Evolutionary conservation across 2,797 vertebrate genomes (phyloP).

Genomic region (Xiphophorus birchmanni): DNA sequence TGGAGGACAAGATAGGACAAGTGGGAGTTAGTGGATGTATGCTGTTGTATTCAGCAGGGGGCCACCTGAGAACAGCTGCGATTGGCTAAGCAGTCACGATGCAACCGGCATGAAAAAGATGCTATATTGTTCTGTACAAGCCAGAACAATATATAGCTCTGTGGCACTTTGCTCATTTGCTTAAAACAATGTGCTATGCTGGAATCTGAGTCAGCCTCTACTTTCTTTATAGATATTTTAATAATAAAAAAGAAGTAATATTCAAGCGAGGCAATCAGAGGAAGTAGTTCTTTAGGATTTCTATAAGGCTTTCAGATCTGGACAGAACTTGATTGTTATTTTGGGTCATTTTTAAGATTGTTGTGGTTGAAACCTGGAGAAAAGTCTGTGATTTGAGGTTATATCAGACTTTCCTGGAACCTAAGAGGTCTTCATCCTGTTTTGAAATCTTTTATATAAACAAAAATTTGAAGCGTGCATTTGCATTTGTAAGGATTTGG

Average conservation of each 20-base stretch:
- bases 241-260: neutral
- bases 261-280: neutral
- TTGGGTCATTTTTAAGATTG: neutral
- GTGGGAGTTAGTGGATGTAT: conserved; percentile 4
- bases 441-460: neutral
- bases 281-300: neutral
- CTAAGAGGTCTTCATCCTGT: neutral
- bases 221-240: neutral
- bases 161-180: neutral
- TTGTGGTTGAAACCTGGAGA: neutral
- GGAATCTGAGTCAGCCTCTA: neutral
- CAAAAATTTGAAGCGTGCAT: neutral
- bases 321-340: neutral
- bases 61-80: conserved; percentile 29
- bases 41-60: neutral
- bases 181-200: neutral
- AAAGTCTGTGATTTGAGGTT: neutral
- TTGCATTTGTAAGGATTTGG: neutral
- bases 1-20: neutral
- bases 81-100: neutral
- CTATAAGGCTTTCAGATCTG: neutral
- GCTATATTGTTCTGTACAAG: neutral
- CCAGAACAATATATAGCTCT: no score
- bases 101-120: neutral
- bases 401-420: neutral